Percentiles rank a stretch among this genome's conserved stretches.
Conservation (phyloP, 2,113 vertebrate species). For the Camelus dromedarius region DNA sequence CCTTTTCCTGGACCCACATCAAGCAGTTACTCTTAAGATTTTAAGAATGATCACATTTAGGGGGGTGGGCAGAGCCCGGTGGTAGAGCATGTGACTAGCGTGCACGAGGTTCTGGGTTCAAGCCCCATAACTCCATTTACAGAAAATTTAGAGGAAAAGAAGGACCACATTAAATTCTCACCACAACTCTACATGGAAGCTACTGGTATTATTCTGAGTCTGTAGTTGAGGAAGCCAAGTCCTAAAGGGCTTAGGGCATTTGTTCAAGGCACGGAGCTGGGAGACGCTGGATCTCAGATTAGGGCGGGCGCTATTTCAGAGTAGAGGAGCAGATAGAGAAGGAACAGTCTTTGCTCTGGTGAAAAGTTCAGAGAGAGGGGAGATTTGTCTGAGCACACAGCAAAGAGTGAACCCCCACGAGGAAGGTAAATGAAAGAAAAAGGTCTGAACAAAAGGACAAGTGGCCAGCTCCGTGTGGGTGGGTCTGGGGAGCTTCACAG, state of each 20-base stretch:
- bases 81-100: too few species aligned
- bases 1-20: accelerated
- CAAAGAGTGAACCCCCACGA: accelerated
- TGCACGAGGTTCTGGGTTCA: too few species aligned
- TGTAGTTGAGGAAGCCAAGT: not conserved
- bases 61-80: too few species aligned
- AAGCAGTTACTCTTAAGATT: accelerated
- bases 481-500: not conserved
- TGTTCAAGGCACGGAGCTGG: not conserved
- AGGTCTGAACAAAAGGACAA: accelerated
- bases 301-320: not conserved
- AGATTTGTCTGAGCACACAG: accelerated
- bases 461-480: not conserved
- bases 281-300: accelerated
- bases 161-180: accelerated
- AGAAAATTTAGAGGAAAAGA: too few species aligned
- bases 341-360: accelerated
- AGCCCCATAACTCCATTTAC: too few species aligned
- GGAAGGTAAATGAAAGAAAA: not conserved
- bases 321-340: accelerated
- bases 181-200: accelerated
- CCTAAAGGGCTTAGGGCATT: accelerated
- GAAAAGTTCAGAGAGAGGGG: not conserved
- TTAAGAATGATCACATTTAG: accelerated
- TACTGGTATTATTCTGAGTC: too few species aligned